phyloP scores from a whole-genome alignment of 2,888 invertebrate genomes.

The Cancer borealis region DNA sequence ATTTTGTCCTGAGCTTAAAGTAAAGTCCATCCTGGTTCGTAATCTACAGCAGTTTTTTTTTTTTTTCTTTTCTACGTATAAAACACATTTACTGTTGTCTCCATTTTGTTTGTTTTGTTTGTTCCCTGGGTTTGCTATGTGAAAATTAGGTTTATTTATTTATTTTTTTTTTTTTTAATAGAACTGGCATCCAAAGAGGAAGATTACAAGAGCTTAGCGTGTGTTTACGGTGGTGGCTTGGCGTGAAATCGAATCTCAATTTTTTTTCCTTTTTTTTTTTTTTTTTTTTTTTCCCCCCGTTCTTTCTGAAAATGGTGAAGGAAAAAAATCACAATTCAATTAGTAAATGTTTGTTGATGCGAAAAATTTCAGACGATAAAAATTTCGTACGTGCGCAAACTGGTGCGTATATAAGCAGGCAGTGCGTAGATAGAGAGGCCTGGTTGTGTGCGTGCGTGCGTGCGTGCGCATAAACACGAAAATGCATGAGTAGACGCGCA shows the following conservation, averaged over 20 bases:
- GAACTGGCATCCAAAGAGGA: constrained; percentile 14
- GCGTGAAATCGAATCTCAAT: constrained; percentile 41
- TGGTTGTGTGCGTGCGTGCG: neutral
- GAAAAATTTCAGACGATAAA: constrained; percentile 12
- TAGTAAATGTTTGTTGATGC: constrained; percentile 5
- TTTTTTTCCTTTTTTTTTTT: neutral
- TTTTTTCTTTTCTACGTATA: constrained; percentile 5
- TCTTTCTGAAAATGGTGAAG: neutral
- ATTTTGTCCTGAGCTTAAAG: neutral
- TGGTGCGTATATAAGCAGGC: neutral
- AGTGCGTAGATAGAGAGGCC: neutral
- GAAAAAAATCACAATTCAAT: constrained; percentile 13
- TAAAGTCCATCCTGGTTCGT: neutral
- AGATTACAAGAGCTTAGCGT: constrained; percentile 53
- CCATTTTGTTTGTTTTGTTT: constrained; percentile 1
- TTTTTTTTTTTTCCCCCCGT: no score
- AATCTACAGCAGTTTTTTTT: constrained; percentile 48
- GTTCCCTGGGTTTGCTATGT: constrained; percentile 30
- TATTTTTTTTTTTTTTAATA: neutral
- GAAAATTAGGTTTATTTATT: constrained; percentile 50
- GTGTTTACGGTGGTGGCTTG: constrained; percentile 48
- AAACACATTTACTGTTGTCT: constrained; percentile 42
- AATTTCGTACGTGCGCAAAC: neutral
- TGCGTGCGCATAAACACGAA: no score
- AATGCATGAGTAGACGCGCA: neutral